Evolutionary conservation across 2,797 vertebrate genomes (phyloP).

Genomic region (Urosaurus nigricauda): DNA sequence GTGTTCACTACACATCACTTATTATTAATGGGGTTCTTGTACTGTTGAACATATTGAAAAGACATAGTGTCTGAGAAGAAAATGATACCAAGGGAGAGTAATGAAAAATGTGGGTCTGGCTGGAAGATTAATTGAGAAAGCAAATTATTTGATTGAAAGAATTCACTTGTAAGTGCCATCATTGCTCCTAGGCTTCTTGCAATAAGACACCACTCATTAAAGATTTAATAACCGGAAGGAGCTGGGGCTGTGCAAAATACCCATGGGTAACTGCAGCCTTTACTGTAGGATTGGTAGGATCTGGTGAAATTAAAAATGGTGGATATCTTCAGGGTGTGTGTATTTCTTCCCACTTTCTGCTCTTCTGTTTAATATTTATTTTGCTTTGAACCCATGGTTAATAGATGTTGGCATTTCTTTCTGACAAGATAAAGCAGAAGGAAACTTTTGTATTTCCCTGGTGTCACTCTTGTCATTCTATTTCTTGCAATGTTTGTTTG

Average conservation of each 20-base stretch:
- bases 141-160: slow-evolving; percentile 34
- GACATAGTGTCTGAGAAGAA: slow-evolving; percentile 2
- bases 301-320: neutral
- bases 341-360: neutral
- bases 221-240: slow-evolving; percentile 22
- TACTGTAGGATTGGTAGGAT: neutral
- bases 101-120: neutral
- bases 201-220: slow-evolving; percentile 46
- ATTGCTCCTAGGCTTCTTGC: neutral
- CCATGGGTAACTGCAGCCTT: slow-evolving; percentile 2
- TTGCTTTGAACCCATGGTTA: neutral
- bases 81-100: slow-evolving; percentile 20
- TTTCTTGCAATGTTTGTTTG: neutral
- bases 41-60: slow-evolving; percentile 20
- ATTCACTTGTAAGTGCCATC: slow-evolving; percentile 11
- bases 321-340: neutral
- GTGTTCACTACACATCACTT: neutral
- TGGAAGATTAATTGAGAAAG: slow-evolving; percentile 21
- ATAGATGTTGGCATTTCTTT: neutral
- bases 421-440: neutral
- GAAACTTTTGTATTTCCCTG: neutral
- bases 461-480: neutral
- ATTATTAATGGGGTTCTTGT: slow-evolving; percentile 36
- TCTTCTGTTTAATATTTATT: neutral
- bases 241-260: too few relatives aligned